These are phyloP conservation scores for Erannis defoliaria DNA, from an alignment of 2,888 invertebrate genomes.

Conservation along the genomic window DNA sequence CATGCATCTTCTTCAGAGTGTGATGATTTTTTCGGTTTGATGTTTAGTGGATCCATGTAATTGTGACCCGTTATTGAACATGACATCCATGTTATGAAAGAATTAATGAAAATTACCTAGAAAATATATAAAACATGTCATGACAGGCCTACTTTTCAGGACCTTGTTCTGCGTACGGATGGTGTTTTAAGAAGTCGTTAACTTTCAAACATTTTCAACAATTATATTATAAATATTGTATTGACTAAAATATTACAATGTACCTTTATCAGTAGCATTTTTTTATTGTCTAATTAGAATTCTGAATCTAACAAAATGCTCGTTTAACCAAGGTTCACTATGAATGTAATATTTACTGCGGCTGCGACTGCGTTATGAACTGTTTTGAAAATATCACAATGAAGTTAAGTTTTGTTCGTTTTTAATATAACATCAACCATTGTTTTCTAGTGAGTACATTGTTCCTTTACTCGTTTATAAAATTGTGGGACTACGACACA, in stretches of 20 bases:
- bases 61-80: slow-evolving; percentile 61
- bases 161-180: too few relatives aligned
- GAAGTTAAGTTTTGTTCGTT: neutral
- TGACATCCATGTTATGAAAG: slow-evolving; percentile 40
- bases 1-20: slow-evolving; percentile 62
- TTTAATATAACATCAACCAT: slow-evolving; percentile 4
- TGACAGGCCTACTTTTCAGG: too few relatives aligned
- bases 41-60: slow-evolving; percentile 56
- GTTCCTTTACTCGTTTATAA: neutral
- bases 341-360: neutral
- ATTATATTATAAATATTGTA: neutral
- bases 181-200: too few relatives aligned
- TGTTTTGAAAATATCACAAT: slow-evolving; percentile 16
- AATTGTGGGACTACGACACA: neutral
- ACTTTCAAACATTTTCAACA: neutral
- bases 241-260: neutral
- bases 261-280: slow-evolving; percentile 16
- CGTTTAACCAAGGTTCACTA: neutral
- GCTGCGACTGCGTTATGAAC: neutral
- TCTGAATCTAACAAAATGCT: neutral
- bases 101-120: slow-evolving; percentile 51
- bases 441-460: neutral
- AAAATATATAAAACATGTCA: slow-evolving; percentile 42
- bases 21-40: slow-evolving; percentile 24
- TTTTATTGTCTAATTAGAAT: neutral